These are phyloP conservation scores for Condylostylus longicornis DNA, from an alignment of 1,140 invertebrate genomes.

Conservation along the genomic window DNA sequence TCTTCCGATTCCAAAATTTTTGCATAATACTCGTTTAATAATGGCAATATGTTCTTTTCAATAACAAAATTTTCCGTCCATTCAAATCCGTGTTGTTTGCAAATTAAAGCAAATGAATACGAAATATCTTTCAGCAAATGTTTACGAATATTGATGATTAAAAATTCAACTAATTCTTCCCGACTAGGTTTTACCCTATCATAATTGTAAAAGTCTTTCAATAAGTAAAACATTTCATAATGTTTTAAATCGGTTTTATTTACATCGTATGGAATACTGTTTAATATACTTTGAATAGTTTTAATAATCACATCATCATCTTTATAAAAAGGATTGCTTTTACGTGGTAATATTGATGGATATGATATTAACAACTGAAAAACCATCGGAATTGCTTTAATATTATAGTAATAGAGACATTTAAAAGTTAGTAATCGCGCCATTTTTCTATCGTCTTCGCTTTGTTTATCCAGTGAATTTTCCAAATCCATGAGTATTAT, in stretches of 20 bases:
- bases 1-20: neutral
- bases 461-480: too few species aligned
- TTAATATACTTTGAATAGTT: neutral
- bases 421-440: too few species aligned
- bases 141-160: neutral
- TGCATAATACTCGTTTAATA: neutral
- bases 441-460: too few species aligned
- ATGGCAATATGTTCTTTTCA: neutral
- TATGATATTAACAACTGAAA: too few species aligned
- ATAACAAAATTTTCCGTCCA: neutral
- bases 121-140: neutral
- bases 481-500: too few species aligned
- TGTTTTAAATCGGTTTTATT: neutral
- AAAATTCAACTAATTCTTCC: neutral
- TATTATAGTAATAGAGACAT: too few species aligned
- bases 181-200: neutral
- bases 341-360: neutral
- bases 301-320: neutral
- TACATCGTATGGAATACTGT: neutral
- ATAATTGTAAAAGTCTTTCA: neutral
- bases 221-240: neutral
- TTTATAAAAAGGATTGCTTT: neutral
- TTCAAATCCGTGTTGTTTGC: neutral
- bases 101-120: slow-evolving; percentile 3
- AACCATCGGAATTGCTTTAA: too few species aligned